Base-by-base conservation (phyloP, 2,888 invertebrate genomes). In the Pachymerium ferrugineum region DNA sequence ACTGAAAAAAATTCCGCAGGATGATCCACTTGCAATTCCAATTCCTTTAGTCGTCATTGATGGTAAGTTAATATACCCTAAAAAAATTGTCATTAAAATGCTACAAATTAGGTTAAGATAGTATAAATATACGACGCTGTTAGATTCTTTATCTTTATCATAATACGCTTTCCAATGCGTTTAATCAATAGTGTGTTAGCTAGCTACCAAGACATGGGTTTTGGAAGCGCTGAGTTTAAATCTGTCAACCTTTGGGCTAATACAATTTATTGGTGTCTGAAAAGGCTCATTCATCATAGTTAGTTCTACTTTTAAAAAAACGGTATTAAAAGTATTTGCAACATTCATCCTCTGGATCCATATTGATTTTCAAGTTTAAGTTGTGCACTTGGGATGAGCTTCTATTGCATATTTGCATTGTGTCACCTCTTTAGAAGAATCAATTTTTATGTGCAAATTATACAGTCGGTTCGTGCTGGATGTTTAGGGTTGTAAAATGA, bases 381-480 rank as follows among this genome's bases (percentile, higher is more conserved):
- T 47, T 47, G n/a, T n/a, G n/a, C 19, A 47, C 19, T 54, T 54
- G n/a, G 47, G 47, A 54, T 54, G 47, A n/a, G n/a, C n/a, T n/a
- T n/a, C n/a, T n/a, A n/a, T n/a, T 54, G 47, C 14, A 54, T 54
- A 22, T 54, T 54, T 54, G 47, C 47, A n/a, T n/a, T n/a, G n/a
- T n/a, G n/a, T n/a, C 47, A 54, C 47, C 47, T 54, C 47, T 54
- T n/a, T 54, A 54, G 47, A 54, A 54, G 47, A 54, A 54, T 54
- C 47, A 54, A 54, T 54, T 54, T 54, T 54, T 54, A 54, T 54
- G 47, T 54, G 47, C 47, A 54, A 54, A 54, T 54, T 54, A 54
- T 54, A 54, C 47, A 54, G 47, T 54, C 22, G 47, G 19, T 22
- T 10, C 22, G 19, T 19, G 19, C 19, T 54, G 47, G 47, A 47